A percentile compares a stretch with the other conserved stretches of the same genome.
These are phyloP conservation scores for Eidolon helvum DNA, from an alignment of 2,113 vertebrate species.

Conservation along the genomic window DNA sequence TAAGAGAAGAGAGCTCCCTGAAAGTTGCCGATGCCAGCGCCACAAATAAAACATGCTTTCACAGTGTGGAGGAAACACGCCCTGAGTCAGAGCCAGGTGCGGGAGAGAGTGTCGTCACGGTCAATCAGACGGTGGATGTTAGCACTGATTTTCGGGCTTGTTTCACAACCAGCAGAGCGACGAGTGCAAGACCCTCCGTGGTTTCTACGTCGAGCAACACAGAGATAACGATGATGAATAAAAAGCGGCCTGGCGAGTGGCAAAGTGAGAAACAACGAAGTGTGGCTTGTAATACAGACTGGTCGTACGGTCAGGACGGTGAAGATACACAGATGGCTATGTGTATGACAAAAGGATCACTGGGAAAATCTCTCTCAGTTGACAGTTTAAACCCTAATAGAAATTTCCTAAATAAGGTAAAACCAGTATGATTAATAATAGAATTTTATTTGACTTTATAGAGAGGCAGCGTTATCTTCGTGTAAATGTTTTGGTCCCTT, in stretches of 20 bases:
- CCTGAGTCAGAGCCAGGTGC: accelerated
- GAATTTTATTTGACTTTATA: neutral
- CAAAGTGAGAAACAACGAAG: neutral
- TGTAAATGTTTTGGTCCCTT: neutral
- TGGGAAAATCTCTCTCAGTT: neutral
- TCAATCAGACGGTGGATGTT: conserved; percentile 52
- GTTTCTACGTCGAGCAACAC: conserved; percentile 75
- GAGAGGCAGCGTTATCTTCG: neutral
- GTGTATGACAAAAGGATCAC: accelerated
- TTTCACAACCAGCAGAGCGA: conserved; percentile 74
- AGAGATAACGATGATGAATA: conserved; percentile 74
- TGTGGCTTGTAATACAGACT: conserved; percentile 69
- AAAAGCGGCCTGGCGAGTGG: neutral
- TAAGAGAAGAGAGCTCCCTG: neutral
- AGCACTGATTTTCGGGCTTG: conserved; percentile 73
- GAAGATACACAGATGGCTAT: neutral
- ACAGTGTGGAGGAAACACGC: accelerated
- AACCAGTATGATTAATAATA: neutral
- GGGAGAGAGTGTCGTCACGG: accelerated
- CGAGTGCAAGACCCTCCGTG: conserved; percentile 23
- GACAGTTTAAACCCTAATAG: neutral
- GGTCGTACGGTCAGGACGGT: accelerated
- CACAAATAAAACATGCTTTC: neutral
- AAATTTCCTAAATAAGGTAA: conserved; percentile 74
- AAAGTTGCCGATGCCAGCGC: accelerated